Evolutionary conservation across 2,113 vertebrate species (phyloP), one percentile per base, ranked within the genome.

Genomic region (Callopanchax toddi): DNA sequence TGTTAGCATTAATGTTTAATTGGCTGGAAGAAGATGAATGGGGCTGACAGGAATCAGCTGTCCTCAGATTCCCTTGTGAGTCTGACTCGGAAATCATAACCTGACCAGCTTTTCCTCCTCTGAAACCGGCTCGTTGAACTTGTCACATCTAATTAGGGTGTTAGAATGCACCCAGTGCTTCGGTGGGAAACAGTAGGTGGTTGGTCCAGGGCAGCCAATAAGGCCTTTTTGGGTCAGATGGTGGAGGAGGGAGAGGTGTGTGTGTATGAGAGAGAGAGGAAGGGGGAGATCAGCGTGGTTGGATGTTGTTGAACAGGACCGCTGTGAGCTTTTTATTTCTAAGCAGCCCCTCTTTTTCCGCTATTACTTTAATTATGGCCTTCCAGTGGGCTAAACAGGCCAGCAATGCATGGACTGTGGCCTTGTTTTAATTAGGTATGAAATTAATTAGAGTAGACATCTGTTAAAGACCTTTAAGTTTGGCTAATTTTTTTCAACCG

Each of bases 41-140:
- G 81, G 77, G 54, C 90, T 94, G 93, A 94, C 91, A 94, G 85
- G 88, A 88, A 88, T 88, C 90, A 90, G 87, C 92, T 92, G 91
- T 92, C 78, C 83, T 86, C 25, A 87, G 91, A 90, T 91, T 88
- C 92, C 85, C 84, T 92, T 93, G 92, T 93, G 94, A 93, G 92
- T 92, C 93, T 94, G 95, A 96, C 94, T 96, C 94, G 94, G 96
- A 96, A 95, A 95, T 94, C 94, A 94, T 94, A 93, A 95, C 93
- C 93, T 93, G 93, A 93, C 93, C 93, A 89, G 91, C 90, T 91
- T 93, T 95, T 95, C 91, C 92, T 93, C 90, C 89, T 89, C 91
- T 92, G 59, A 92, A 95, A 94, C 93, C 92, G 92, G 95, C 93
- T 94, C 93, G 94, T 95, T 96, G 94, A 97, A 96, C 95, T 95